Conservation (phyloP, 2,113 vertebrate genomes). For the Rhynchopsitta pachyrhyncha region DNA sequence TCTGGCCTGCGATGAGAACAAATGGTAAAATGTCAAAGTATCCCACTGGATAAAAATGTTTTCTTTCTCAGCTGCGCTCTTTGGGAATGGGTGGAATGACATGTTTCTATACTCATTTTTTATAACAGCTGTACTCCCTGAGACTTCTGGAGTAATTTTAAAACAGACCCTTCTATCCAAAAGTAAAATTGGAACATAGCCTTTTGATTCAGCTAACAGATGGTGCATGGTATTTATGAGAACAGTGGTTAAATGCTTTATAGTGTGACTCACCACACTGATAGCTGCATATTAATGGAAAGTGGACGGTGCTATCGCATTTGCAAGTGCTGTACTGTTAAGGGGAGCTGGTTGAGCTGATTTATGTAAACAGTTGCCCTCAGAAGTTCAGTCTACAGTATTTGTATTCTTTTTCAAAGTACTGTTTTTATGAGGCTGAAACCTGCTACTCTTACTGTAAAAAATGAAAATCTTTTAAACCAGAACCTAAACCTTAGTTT, state of each 20-base stretch:
- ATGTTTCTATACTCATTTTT: not conserved
- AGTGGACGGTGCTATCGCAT: not conserved
- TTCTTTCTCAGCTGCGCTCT: not conserved
- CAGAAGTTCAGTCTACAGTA: not conserved
- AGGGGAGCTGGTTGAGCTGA: constrained; percentile 5
- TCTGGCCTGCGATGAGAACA: not conserved
- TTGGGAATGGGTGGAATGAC: not conserved
- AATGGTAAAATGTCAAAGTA: not conserved
- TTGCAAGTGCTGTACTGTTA: constrained; percentile 15
- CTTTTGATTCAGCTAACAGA: constrained; percentile 55
- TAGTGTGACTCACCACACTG: constrained; percentile 51
- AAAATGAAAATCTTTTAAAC: not conserved
- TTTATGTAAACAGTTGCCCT: not conserved
- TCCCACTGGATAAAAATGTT: not conserved
- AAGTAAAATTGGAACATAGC: not conserved
- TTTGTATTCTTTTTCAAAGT: not conserved
- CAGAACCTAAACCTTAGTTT: not conserved
- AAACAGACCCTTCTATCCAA: constrained; percentile 2
- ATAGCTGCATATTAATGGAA: constrained; percentile 41
- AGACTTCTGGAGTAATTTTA: not conserved
- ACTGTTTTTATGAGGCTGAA: not conserved
- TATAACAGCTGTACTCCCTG: not conserved
- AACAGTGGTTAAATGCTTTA: constrained; percentile 45
- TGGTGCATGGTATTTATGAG: constrained; percentile 59
- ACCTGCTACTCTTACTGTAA: not conserved